A percentile compares a stretch with the other conserved stretches of the same genome.
Conservation (phyloP, 2,797 vertebrate species). For the Spea hammondii region DNA sequence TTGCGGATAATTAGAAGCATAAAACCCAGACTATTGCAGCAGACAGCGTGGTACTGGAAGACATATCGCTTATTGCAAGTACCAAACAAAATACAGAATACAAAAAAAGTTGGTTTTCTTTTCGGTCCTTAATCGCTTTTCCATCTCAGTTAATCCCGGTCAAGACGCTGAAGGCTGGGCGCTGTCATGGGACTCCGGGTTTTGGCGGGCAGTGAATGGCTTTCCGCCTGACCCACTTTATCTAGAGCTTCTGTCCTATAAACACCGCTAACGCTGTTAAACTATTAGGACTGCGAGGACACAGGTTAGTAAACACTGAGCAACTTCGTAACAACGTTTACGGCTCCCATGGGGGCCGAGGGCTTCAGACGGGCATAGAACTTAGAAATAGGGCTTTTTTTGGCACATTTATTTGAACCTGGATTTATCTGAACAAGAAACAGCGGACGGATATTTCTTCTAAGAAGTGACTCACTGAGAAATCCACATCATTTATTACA, state of each 20-base stretch:
- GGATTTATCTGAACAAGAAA: no score
- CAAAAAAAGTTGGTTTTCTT: conserved; percentile 16
- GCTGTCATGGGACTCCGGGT: conserved; percentile 40
- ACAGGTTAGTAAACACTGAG: conserved; percentile 24
- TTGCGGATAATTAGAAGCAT: no score
- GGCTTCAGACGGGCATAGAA: no score
- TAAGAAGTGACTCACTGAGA: no score
- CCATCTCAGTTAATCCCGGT: conserved; percentile 37
- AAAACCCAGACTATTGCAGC: no score
- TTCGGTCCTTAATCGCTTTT: conserved; percentile 30
- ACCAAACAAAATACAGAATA: no score
- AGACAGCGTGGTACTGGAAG: no score
- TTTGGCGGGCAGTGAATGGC: conserved; percentile 44
- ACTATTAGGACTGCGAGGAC: conserved; percentile 15
- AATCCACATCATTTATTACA: no score
- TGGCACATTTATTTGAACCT: no score
- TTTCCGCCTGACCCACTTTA: conserved; percentile 45
- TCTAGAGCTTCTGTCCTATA: conserved; percentile 25
- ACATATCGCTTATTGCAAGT: no score
- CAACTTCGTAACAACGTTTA: not conserved
- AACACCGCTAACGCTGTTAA: conserved; percentile 24
- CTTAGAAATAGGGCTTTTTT: no score
- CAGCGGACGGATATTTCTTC: no score
- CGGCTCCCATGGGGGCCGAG: not conserved
- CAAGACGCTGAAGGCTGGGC: conserved; percentile 31